These are phyloP conservation scores for Halcyon badia DNA, from an alignment of 2,797 vertebrate genomes.

Conservation along the genomic window DNA sequence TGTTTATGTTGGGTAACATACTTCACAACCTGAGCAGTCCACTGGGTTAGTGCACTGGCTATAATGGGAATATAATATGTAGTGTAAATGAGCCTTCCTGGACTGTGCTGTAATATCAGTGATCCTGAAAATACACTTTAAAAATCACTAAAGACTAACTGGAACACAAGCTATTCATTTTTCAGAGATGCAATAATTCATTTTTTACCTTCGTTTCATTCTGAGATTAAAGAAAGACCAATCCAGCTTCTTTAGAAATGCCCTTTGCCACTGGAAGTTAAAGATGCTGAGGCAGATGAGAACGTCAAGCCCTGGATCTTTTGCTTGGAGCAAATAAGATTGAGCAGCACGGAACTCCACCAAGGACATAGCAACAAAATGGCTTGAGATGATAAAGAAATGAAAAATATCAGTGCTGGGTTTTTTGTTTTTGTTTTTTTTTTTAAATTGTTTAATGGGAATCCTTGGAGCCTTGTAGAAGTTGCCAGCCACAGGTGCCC, in stretches of 20 bases:
- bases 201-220: neutral
- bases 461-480: neutral
- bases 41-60: neutral
- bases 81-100: neutral
- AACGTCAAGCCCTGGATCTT: neutral
- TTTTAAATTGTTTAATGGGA: neutral
- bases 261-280: neutral
- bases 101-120: neutral
- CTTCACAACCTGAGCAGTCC: neutral
- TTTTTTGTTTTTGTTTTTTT: neutral
- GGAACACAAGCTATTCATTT: neutral
- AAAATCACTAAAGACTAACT: neutral
- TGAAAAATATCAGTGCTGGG: fast-evolving
- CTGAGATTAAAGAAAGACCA: neutral
- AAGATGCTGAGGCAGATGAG: neutral
- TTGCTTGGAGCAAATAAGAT: neutral
- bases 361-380: neutral
- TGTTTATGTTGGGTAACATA: neutral
- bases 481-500: neutral
- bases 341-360: neutral
- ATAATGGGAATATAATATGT: fast-evolving
- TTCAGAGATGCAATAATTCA: neutral
- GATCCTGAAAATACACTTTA: neutral
- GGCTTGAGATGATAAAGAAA: neutral
- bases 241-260: neutral